phyloP scores from a whole-genome alignment of 2,113 vertebrate genomes.

The Dromaius novaehollandiae region DNA sequence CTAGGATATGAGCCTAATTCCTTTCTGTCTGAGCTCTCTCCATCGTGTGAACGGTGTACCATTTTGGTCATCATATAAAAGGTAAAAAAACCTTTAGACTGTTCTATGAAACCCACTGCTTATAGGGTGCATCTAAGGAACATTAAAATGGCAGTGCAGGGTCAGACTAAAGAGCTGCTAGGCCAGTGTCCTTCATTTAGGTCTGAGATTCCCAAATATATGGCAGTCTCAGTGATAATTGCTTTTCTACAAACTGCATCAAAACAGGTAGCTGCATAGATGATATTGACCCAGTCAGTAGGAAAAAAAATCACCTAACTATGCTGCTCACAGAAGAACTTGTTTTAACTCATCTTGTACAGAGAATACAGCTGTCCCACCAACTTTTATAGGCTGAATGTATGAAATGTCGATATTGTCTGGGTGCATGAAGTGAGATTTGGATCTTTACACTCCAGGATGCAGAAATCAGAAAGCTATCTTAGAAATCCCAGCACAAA shows the following conservation, averaged over 20 bases:
- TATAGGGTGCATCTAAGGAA: background rate
- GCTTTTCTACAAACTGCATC: background rate
- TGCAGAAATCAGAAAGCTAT: background rate
- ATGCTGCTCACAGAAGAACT: background rate
- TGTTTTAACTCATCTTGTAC: background rate
- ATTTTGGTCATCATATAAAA: background rate
- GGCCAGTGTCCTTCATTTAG: background rate
- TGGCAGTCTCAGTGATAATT: background rate
- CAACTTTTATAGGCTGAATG: background rate
- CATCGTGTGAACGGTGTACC: background rate
- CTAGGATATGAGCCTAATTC: background rate
- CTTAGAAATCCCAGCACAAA: background rate
- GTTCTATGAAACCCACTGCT: background rate
- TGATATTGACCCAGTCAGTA: too few species aligned
- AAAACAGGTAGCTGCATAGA: background rate
- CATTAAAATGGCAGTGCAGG: background rate
- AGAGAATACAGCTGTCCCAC: background rate
- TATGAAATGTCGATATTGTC: fast-evolving
- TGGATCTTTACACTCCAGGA: background rate
- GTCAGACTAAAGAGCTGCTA: background rate
- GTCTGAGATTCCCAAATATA: background rate
- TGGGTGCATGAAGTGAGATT: background rate
- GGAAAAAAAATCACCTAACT: background rate
- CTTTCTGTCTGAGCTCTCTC: background rate
- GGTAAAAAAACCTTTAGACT: background rate